Percentiles rank a stretch among this genome's conserved stretches.
Conservation (phyloP, 2,797 vertebrate genomes). For the Sciurus carolinensis region DNA sequence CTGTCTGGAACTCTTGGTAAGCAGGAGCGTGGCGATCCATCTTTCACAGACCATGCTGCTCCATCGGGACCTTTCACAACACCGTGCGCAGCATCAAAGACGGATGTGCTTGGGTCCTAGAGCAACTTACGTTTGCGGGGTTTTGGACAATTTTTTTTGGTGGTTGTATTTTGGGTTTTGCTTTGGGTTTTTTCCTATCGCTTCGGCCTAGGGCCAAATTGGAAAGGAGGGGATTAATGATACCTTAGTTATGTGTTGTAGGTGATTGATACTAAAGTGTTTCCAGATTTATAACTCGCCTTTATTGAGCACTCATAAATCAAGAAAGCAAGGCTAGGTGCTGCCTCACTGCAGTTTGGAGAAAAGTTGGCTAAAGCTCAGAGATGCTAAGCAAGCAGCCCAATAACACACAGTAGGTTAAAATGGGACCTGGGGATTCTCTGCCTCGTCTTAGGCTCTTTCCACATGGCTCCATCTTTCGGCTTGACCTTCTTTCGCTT, state of each 20-base stretch:
- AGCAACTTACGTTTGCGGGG: neutral
- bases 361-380: neutral
- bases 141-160: neutral
- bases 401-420: neutral
- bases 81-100: slow-evolving; percentile 2
- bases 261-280: neutral
- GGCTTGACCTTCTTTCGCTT: neutral
- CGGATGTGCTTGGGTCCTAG: neutral
- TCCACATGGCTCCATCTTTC: neutral
- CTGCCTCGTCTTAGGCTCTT: neutral
- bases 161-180: neutral
- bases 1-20: neutral
- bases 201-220: neutral
- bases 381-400: neutral
- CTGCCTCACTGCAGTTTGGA: neutral
- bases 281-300: neutral
- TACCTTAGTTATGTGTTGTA: neutral
- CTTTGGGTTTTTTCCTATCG: neutral
- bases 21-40: slow-evolving; percentile 28
- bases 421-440: neutral
- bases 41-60: slow-evolving; percentile 50
- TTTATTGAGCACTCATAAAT: neutral
- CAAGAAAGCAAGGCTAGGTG: neutral
- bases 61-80: slow-evolving; percentile 66
- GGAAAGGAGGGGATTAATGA: neutral